Base-by-base conservation (phyloP, 2,113 vertebrate genomes). In the Pithys albifrons region DNA sequence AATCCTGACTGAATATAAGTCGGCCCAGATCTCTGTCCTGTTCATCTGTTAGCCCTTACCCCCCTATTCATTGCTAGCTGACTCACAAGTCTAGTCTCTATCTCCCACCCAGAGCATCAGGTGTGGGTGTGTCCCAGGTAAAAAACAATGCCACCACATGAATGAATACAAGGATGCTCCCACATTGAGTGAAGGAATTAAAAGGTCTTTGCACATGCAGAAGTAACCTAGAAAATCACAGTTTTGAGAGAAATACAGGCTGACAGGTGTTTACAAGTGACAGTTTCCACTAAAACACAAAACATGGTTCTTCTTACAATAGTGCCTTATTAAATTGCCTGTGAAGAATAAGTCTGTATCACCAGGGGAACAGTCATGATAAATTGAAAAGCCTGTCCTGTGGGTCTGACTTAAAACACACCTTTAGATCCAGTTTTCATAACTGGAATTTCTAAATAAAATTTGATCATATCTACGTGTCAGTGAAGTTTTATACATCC, bases 391-490 rank as follows among this genome's bases (percentile, higher is more conserved):
- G 19, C 24, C 67, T 73, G 31, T 48, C 39, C 51, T 67, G 5
- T 45, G 28, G 11, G 27, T 74, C 29, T 77, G 25, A 19, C 51
- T 74, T 33, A 33, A 45, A 91, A 27, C 12, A 19, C 4, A 37
- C 14, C 16, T 35, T 76, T 10, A 66, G 31, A 58, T 17, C 3
- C 5, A 5, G 20, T 46, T 86, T 49, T 43, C 39, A 12, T 10
- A 57, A 52, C 24, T 3, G 6, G 37, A 54, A 19, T 29, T 64
- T 81, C 64, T 35, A 1, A 79, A 75, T 65, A 1, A 58, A 28
- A 69, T n/a, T 20, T 29, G 45, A 29, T 58, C 3, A 0, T 54
- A 18, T 45, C 27, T 31, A 0, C 10, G 6, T 29, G 29, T 6
- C 64, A 41, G 19, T 25, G 33, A 14, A 72, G 25, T n/a, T 48